Conservation (phyloP, 2,113 vertebrate genomes). For the Nothoprocta pentlandii region DNA sequence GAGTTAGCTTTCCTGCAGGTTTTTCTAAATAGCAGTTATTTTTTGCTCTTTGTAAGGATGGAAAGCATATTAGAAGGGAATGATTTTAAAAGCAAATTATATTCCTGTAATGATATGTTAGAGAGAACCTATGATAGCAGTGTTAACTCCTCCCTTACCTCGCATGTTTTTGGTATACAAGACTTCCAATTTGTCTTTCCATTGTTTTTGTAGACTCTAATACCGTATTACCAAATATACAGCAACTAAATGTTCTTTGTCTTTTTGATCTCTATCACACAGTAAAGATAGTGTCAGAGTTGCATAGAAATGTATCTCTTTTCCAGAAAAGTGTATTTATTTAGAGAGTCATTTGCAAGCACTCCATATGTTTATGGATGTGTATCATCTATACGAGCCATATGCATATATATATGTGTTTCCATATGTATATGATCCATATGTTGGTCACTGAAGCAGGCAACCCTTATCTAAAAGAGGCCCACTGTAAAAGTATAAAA, state of each 20-base stretch:
- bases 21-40: neutral
- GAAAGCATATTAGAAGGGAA: neutral
- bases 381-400: no score
- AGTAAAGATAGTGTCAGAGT: neutral
- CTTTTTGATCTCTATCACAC: neutral
- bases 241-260: neutral
- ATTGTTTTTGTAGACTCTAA: neutral
- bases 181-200: neutral
- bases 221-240: neutral
- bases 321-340: neutral
- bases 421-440: neutral
- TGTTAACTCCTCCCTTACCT: neutral
- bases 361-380: neutral
- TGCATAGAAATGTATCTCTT: neutral
- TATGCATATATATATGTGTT: no score
- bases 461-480: conserved; percentile 1
- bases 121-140: neutral
- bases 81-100: neutral
- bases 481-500: conserved; percentile 23
- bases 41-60: neutral
- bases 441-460: conserved; percentile 2
- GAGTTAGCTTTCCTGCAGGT: neutral
- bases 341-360: conserved; percentile 12
- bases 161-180: neutral
- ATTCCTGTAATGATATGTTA: neutral